Evolutionary conservation across 2,113 vertebrate species (phyloP).

Genomic region (Natator depressus): DNA sequence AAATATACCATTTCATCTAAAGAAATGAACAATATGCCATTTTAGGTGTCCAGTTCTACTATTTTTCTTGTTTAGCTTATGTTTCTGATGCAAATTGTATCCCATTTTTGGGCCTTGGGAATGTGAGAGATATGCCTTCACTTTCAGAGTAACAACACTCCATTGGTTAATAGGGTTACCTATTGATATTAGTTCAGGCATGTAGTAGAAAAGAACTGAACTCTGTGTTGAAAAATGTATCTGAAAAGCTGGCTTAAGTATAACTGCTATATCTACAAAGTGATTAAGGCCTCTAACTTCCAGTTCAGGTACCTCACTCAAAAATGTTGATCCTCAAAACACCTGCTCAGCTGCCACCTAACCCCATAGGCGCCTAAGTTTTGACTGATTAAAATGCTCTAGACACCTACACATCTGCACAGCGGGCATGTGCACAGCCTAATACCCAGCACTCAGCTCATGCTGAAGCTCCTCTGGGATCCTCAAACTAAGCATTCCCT

Average conservation of each 20-base stretch:
- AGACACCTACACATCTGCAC: no score
- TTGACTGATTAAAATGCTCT: neutral
- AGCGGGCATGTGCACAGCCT: no score
- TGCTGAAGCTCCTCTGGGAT: no score
- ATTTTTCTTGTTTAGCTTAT: neutral
- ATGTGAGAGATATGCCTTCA: neutral
- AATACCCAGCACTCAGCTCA: no score
- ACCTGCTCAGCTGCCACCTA: neutral
- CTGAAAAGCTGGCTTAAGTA: neutral
- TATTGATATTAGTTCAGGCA: neutral
- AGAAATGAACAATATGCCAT: accelerated
- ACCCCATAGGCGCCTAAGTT: neutral
- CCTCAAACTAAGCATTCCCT: no score
- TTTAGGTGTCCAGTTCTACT: neutral
- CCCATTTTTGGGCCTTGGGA: neutral
- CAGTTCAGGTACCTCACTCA: neutral
- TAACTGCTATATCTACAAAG: neutral
- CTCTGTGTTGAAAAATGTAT: neutral
- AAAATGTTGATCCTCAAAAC: neutral
- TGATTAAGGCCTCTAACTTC: neutral
- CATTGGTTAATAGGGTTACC: neutral
- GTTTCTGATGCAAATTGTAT: neutral
- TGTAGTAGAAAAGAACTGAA: neutral
- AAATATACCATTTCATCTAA: neutral
- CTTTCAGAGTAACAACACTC: neutral